A percentile compares a stretch with the other conserved stretches of the same genome.
phyloP scores from a whole-genome alignment of 2,797 vertebrate genomes.

The Phataginus tetradactyla region DNA sequence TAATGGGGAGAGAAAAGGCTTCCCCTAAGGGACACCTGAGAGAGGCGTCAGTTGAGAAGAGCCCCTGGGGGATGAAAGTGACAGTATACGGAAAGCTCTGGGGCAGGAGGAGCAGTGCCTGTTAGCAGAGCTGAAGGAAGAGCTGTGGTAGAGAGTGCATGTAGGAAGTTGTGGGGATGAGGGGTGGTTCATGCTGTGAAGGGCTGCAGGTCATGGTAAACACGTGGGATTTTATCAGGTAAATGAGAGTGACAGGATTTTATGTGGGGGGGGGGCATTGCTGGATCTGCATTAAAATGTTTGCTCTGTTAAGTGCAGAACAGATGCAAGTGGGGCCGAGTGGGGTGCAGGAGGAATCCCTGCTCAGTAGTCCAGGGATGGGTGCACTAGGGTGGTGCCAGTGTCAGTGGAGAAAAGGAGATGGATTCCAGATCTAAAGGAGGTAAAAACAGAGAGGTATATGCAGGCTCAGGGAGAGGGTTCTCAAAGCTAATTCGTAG shows the following conservation, averaged over 20 bases:
- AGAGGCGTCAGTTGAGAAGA: not conserved
- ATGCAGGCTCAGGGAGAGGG: not conserved
- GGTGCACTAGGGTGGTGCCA: not conserved
- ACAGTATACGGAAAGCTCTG: not conserved
- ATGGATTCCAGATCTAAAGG: not conserved
- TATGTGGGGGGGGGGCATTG: not conserved
- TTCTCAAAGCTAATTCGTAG: not conserved
- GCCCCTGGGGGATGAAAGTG: not conserved
- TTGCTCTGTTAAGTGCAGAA: not conserved
- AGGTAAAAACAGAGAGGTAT: not conserved
- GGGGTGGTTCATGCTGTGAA: not conserved
- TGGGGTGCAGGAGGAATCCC: not conserved
- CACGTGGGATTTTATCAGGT: not conserved
- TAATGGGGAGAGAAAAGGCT: not conserved
- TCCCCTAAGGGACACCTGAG: not conserved
- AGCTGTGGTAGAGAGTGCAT: not conserved
- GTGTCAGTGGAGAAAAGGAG: not conserved
- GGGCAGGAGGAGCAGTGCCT: not conserved
- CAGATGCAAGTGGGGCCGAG: not conserved
- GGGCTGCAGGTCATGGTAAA: not conserved
- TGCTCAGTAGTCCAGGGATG: not conserved
- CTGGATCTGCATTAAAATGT: not conserved
- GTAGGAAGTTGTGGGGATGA: not conserved
- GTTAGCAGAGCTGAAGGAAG: not conserved
- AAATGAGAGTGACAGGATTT: not conserved